These are phyloP conservation scores for Palythoa heliodiscus DNA, from an alignment of 92 coral and sea anemone genomes.

Conservation along the genomic window DNA sequence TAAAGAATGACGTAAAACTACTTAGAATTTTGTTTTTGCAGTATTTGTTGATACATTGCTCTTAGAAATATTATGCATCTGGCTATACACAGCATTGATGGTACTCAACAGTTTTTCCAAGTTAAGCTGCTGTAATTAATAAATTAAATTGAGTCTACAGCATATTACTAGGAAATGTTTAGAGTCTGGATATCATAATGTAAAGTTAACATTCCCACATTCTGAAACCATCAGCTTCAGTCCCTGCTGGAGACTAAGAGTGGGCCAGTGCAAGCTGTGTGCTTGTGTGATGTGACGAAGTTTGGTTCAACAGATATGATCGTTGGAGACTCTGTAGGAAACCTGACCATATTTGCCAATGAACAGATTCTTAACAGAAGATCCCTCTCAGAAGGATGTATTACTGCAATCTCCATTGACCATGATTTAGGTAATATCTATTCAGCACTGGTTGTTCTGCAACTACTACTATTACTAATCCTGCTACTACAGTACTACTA, in stretches of 20 bases:
- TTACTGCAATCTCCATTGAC: conserved; percentile 72
- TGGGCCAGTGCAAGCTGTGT: conserved; percentile 76
- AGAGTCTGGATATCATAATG: background rate
- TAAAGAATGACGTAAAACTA: too few relatives aligned
- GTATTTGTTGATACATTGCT: too few relatives aligned
- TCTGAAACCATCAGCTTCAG: conserved; percentile 46
- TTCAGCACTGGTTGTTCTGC: background rate
- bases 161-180: background rate
- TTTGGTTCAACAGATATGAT: conserved; percentile 82
- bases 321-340: conserved; percentile 84
- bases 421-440: conserved; percentile 66
- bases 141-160: too few relatives aligned
- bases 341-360: conserved; percentile 78
- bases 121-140: too few relatives aligned
- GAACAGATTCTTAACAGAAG: conserved; percentile 82
- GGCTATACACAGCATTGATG: too few relatives aligned
- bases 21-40: too few relatives aligned
- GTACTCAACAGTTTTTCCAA: too few relatives aligned
- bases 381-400: conserved; percentile 74
- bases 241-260: conserved; percentile 79
- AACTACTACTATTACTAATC: too few relatives aligned
- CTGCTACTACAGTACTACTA: too few relatives aligned
- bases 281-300: conserved; percentile 72
- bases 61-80: too few relatives aligned
- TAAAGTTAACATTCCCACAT: background rate